phyloP scores from a whole-genome alignment of 2,888 invertebrate genomes.

The Aphodius sticticus region DNA sequence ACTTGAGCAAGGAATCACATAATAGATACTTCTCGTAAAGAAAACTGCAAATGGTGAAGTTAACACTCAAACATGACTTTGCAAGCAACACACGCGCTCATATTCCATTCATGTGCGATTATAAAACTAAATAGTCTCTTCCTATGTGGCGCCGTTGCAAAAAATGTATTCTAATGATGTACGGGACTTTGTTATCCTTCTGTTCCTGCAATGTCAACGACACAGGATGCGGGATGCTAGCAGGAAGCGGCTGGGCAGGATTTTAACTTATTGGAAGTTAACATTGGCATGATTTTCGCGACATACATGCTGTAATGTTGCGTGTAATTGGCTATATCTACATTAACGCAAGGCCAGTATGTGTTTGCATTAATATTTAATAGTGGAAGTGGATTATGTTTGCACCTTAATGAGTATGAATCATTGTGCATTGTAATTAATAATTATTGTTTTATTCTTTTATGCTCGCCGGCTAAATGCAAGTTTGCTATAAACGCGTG shows the following conservation, averaged over 20 bases:
- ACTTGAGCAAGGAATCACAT: neutral
- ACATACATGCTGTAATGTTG: neutral
- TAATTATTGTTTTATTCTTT: neutral
- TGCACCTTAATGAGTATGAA: neutral
- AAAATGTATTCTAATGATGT: neutral
- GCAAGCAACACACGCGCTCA: neutral
- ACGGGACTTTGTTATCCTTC: neutral
- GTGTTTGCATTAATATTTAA: slow-evolving; percentile 4
- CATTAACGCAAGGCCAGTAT: neutral
- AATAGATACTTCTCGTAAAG: neutral
- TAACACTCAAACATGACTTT: neutral
- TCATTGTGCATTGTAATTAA: neutral
- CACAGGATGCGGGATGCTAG: neutral
- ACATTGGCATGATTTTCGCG: neutral
- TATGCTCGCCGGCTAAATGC: neutral
- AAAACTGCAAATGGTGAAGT: neutral
- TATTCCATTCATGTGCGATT: neutral
- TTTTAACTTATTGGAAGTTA: neutral
- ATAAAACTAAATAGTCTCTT: neutral
- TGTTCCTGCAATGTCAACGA: neutral
- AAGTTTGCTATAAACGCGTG: too few species aligned
- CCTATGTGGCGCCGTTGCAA: neutral
- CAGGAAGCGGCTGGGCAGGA: neutral
- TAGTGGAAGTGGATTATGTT: neutral
- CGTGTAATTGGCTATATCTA: neutral